Base-by-base conservation (phyloP, 2,888 invertebrate species). In the Galeopsomyia nigrocyanea region DNA sequence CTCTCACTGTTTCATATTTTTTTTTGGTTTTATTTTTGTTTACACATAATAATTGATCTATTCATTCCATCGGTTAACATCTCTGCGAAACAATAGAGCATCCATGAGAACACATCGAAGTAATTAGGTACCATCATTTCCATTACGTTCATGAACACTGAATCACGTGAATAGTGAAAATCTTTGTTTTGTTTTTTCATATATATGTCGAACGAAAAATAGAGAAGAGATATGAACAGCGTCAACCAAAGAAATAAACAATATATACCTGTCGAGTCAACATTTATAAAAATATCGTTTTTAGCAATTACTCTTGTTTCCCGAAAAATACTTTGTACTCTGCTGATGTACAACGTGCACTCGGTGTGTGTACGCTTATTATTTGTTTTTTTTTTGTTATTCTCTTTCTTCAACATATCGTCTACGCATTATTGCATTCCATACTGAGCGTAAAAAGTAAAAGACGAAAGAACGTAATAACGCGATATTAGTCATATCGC, bases 281-380 rank as follows among this genome's bases (percentile, higher is more conserved):
- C 47, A 39, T 57, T 39, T 71, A 71, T 66, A 71, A 71, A 71
- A 71, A 71, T 71, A 71, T 63, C 21, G 46, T 57, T 62, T 19
- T 21, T 26, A 17, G 47, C 61, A n/a, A 61, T 61, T 7, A 49
- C 67, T 57, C 62, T 46, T 21, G 39, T 9, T 56, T 51, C 57
- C 57, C 62, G 66, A 62, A 62, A 39, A 67, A 51, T 57, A 71
- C 67, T 71, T 71, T 71, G 67, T 71, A 71, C 71, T 71, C 57
- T 71, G 46, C 39, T 61, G 69, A 64, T 50, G 58, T 58, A 39
- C 39, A 39, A 39, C 39, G 39, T 10, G 13, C 10, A 39, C 10
- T 39, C 39, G n/a, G n/a, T n/a, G n/a, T n/a, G n/a, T n/a, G n/a
- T n/a, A n/a, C n/a, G 39, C 26, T 3, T 39, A 10, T 7, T 10